phyloP scores from a whole-genome alignment of 2,888 invertebrate species.

The Diplolepis rosae region DNA sequence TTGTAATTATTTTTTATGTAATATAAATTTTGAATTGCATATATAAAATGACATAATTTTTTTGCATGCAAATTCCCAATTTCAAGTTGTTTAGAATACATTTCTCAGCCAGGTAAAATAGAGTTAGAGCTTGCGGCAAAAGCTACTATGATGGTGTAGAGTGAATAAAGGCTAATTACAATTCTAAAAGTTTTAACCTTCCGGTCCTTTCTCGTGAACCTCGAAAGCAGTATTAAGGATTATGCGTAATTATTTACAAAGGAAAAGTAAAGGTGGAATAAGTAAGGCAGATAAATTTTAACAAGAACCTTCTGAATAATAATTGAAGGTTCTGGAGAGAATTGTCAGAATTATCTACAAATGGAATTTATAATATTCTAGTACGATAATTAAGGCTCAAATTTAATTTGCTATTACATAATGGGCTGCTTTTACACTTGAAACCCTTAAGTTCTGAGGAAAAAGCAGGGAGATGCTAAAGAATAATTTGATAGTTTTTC shows the following conservation, averaged over 20 bases:
- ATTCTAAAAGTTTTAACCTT: background rate
- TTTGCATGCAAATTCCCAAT: too few relatives aligned
- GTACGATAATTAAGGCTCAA: slow-evolving; percentile 43
- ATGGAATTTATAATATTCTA: slow-evolving; percentile 55
- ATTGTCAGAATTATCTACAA: slow-evolving; percentile 39
- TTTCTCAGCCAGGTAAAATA: too few relatives aligned
- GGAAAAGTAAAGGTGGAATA: slow-evolving; percentile 3
- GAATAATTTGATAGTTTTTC: slow-evolving; percentile 25
- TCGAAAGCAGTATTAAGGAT: background rate
- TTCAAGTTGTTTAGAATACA: too few relatives aligned
- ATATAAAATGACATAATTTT: too few relatives aligned
- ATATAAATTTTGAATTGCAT: too few relatives aligned
- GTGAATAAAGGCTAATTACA: background rate
- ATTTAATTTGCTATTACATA: slow-evolving; percentile 26
- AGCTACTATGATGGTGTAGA: background rate
- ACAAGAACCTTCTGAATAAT: slow-evolving; percentile 51
- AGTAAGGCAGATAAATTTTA: background rate
- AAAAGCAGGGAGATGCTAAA: background rate
- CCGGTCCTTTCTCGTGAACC: background rate
- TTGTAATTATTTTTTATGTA: too few relatives aligned
- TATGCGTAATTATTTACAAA: slow-evolving; percentile 9
- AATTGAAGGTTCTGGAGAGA: slow-evolving; percentile 42
- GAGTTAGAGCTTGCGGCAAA: too few relatives aligned
- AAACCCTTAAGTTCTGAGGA: background rate
- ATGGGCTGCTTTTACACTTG: slow-evolving; percentile 12